phyloP scores from a whole-genome alignment of 2,888 invertebrate species.

The Eupeodes latifasciatus region DNA sequence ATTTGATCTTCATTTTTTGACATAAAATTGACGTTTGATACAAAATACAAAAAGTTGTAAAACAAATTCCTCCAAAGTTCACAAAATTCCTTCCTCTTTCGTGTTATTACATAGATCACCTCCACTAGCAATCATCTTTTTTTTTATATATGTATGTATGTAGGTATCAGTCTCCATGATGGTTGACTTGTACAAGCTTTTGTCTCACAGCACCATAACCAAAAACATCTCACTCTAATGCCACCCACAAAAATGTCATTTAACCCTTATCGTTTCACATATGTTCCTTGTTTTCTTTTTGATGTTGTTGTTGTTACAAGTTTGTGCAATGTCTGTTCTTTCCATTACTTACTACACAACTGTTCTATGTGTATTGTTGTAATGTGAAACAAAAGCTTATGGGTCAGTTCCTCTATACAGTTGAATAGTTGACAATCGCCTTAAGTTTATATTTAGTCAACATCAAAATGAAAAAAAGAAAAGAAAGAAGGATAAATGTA shows the following conservation, averaged over 20 bases:
- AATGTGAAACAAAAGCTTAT: slow-evolving; percentile 53
- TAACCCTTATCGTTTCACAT: slow-evolving; percentile 49
- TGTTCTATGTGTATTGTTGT: background rate
- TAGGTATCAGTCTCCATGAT: background rate
- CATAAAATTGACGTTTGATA: too few species aligned
- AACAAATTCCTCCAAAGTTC: background rate
- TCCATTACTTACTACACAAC: slow-evolving; percentile 31
- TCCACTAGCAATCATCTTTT: background rate
- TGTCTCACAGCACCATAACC: slow-evolving; percentile 7
- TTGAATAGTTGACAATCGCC: slow-evolving; percentile 45
- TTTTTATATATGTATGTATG: background rate
- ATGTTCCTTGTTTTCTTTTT: slow-evolving; percentile 44
- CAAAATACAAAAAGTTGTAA: background rate
- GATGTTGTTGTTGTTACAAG: background rate
- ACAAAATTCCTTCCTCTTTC: background rate
- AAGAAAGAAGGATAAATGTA: background rate
- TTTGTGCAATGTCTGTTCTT: slow-evolving; percentile 20
- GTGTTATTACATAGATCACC: background rate
- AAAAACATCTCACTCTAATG: background rate
- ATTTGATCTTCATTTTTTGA: too few species aligned
- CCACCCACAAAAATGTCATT: slow-evolving; percentile 60
- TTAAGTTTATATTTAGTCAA: slow-evolving; percentile 43
- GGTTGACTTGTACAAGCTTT: slow-evolving; percentile 28
- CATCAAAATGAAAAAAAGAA: background rate
- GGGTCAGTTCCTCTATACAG: slow-evolving; percentile 29